Base-by-base conservation (phyloP, 2,797 vertebrate genomes). In the Enteromius argenteus region DNA sequence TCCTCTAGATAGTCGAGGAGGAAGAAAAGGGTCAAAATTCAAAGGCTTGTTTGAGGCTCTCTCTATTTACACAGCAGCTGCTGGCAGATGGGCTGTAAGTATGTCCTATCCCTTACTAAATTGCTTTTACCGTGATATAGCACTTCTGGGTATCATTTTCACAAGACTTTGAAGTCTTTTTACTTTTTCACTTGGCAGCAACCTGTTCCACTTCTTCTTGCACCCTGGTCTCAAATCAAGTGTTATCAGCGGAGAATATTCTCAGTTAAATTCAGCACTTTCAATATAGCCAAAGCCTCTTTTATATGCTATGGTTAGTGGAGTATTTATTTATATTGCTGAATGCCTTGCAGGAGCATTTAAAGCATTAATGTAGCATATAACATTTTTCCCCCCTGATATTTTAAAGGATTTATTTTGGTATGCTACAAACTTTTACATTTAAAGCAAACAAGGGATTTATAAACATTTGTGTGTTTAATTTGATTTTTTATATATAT, bases 91-190 rank as follows among this genome's bases (percentile, higher is more conserved):
- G 81, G 72, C 72, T 83, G 46, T 67, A 84, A 84, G 75, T 69
- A 71, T 78, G 39, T 79, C 74, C 83, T 84, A 58, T 60, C 42
- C 75, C 66, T 79, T 62, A 62, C 83, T 84, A 83, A 74, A 83
- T 56, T 79, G 80, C 85, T 86, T 84, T 79, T 73, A 83, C 80
- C 68, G 35, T 79, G 80, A 67, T 79, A 79, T 35, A 39, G 74
- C 85, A 79, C 85, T 79, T 67, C 75, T 66, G 85, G 85, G 75
- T 73, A 79, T 86, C 58, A 79, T 86, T 74, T 86, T 68, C 76
- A 32, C 30, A 79, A 83, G 67, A 79, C 80, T 83, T 83, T 86
- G 80, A 83, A 83, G 85, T 83, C 23, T 72, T 81, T 81, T 79
- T 46, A 58, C 64, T 46, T 51, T 71, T 79, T 86, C 81, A 64